Conservation (phyloP, 2,888 invertebrate species). For the Clostera curtula region DNA sequence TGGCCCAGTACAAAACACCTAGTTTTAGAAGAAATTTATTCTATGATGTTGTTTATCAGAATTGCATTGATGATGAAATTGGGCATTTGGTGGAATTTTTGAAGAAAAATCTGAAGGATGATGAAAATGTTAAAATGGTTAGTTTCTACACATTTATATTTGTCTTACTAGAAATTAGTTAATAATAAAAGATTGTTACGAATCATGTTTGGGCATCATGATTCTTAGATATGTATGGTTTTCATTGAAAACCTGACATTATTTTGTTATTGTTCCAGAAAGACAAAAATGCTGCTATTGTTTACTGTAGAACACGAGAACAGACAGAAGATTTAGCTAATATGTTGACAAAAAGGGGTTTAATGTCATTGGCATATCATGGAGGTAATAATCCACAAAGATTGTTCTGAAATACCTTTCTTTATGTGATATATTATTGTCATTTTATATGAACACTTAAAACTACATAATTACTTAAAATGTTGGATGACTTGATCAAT, state of each 20-base stretch:
- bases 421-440: too few species aligned
- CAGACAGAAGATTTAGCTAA: conserved; percentile 89
- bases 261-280: conserved; percentile 41
- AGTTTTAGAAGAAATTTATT: conserved; percentile 94
- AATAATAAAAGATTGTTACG: too few species aligned
- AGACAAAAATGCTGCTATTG: conserved; percentile 85
- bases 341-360: conserved; percentile 82
- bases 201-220: conserved; percentile 1
- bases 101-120: conserved; percentile 76
- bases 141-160: conserved; percentile 24
- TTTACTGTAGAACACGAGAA: conserved; percentile 96
- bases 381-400: too few species aligned
- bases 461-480: too few species aligned
- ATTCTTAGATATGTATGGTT: not conserved
- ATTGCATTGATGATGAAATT: conserved; percentile 86
- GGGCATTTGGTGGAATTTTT: conserved; percentile 87
- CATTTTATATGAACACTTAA: too few species aligned
- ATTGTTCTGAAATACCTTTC: too few species aligned
- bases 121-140: conserved; percentile 67
- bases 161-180: not conserved
- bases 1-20: conserved; percentile 86
- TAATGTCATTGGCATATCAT: conserved; percentile 91
- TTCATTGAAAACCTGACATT: not conserved
- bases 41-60: conserved; percentile 95
- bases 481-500: too few species aligned